Conservation (phyloP, 2,113 vertebrate species). For the Hippocampus abdominalis region DNA sequence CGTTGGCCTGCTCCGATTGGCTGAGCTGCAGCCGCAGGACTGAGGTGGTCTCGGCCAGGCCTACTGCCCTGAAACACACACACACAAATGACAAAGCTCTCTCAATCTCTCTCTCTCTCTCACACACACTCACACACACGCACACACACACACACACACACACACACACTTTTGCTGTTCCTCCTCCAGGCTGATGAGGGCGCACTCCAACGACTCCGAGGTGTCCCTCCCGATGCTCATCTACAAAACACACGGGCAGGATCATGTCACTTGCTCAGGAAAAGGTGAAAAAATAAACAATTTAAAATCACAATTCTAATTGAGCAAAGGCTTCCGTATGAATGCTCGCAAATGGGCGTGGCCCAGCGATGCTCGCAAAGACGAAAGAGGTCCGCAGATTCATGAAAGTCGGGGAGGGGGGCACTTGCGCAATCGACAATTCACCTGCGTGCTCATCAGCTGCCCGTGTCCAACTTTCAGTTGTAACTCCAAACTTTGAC, state of each 20-base stretch:
- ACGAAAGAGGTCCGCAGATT: too few relatives aligned
- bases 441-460: not conserved
- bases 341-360: too few relatives aligned
- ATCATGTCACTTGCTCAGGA: too few relatives aligned
- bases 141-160: not conserved
- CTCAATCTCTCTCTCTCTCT: too few relatives aligned
- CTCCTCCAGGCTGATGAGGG: slow-evolving; percentile 6
- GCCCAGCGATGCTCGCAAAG: too few relatives aligned
- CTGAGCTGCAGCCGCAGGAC: not conserved
- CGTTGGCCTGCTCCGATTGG: slow-evolving; percentile 1
- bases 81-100: not conserved
- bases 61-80: not conserved
- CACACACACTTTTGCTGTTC: slow-evolving; percentile 3
- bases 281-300: too few relatives aligned
- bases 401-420: too few relatives aligned
- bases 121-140: too few relatives aligned
- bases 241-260: not conserved
- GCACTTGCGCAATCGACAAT: too few relatives aligned
- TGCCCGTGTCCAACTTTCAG: not conserved
- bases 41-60: not conserved
- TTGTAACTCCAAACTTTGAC: not conserved
- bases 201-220: not conserved
- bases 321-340: too few relatives aligned
- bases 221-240: not conserved
- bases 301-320: too few relatives aligned